A percentile compares a stretch with the other conserved stretches of the same genome.
phyloP scores from a whole-genome alignment of 2,888 invertebrate species.

The Callyntrura guangdongensis region DNA sequence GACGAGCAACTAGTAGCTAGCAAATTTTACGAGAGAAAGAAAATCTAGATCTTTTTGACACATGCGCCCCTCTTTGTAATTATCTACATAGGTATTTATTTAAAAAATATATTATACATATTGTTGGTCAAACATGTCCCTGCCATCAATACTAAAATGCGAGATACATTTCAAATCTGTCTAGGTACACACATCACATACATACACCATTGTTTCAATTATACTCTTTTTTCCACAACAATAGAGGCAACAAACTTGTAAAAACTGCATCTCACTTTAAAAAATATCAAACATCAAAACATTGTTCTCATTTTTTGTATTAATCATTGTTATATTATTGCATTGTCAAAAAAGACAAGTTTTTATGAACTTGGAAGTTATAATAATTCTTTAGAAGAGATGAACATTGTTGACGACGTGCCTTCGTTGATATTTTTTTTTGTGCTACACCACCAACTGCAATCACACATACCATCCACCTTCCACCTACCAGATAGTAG shows the following conservation, averaged over 20 bases:
- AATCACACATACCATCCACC: not conserved
- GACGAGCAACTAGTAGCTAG: too few relatives aligned
- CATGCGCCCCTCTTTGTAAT: not conserved
- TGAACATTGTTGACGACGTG: not conserved
- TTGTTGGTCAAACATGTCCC: not conserved
- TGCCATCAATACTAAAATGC: not conserved
- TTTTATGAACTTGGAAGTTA: constrained; percentile 69
- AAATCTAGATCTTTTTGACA: constrained; percentile 13
- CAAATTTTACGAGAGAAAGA: too few relatives aligned
- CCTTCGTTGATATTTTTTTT: not conserved
- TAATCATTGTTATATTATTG: constrained; percentile 25
- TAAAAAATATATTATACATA: not conserved
- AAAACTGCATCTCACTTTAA: not conserved
- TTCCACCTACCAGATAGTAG: too few relatives aligned
- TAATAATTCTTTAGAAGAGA: not conserved
- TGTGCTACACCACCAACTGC: not conserved
- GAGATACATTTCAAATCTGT: not conserved
- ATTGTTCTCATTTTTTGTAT: constrained; percentile 49
- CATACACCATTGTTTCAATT: too few relatives aligned
- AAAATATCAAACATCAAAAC: constrained; percentile 8
- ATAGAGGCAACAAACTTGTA: too few relatives aligned
- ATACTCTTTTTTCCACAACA: too few relatives aligned
- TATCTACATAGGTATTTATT: not conserved
- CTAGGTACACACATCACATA: too few relatives aligned
- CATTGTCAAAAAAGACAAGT: constrained; percentile 46